Base-by-base conservation (phyloP, 2,113 vertebrate species). In the Trichechus manatus region DNA sequence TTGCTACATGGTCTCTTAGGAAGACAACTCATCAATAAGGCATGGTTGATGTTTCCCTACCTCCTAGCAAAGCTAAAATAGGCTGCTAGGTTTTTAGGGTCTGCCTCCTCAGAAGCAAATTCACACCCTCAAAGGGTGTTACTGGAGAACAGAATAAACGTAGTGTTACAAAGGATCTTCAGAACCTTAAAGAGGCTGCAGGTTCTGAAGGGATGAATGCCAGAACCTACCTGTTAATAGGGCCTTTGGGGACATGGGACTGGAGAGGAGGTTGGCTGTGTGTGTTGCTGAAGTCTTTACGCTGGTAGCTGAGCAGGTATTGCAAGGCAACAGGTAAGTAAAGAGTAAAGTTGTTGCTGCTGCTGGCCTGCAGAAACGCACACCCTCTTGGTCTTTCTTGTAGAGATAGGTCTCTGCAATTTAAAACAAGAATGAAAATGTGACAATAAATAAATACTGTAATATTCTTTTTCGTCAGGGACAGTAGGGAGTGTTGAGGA, bases 31-130 rank as follows among this genome's bases (percentile, higher is more conserved):
- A 5, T n/a, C 3, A 0, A 23, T 20, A 50, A 36, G 68, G 1
- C 77, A 8, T 0, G 0, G 2, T 0, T 25, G 20, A 0, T 33
- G 2, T 72, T 79, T 47, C 20, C 20, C 36, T 9, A 84, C 15
- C n/a, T 59, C 17, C 86, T 19, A 23, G 27, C 42, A 36, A 63
- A 87, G 20, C 56, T 80, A 33, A 72, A 33, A n/a, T 9, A 80
- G 29, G n/a, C 10, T 31, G 6, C 27, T 9, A 5, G 8, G 9
- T 53, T 90, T 89, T 68, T 25, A 42, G 36, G 29, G n/a, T 75
- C 44, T 50, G 8, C 66, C 31, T 85, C 22, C 56, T 17, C 22
- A 33, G 47, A 80, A 70, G 68, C 27, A 25, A 0, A 0, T 33
- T 33, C 19, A 44, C 47, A 27, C 11, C 36, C 3, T 20, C 61